These are phyloP conservation scores for Arbacia lixula DNA, from an alignment of 53 echinoderm and acorn worm genomes.

Conservation along the genomic window DNA sequence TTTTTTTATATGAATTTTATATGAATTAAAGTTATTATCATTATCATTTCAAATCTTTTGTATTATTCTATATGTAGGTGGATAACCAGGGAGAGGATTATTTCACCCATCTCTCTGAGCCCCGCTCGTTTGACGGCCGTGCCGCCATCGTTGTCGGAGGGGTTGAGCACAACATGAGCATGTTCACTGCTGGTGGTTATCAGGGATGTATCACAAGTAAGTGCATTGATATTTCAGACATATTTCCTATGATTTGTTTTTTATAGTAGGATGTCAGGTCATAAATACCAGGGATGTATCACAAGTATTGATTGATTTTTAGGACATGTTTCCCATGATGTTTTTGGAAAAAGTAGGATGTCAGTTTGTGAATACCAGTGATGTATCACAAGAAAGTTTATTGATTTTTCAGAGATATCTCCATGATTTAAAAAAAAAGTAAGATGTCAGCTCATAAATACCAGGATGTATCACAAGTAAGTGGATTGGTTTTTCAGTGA, in stretches of 20 bases:
- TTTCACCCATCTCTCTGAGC: conserved; percentile 16
- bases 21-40: not conserved
- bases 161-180: conserved; percentile 63
- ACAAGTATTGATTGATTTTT: too few species aligned
- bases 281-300: too few species aligned
- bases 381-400: too few species aligned
- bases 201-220: conserved; percentile 77
- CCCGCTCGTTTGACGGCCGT: conserved; percentile 55
- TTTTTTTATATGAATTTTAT: not conserved
- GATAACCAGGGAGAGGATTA: conserved; percentile 56
- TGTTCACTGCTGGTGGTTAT: conserved; percentile 55
- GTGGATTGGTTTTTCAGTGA: too few species aligned
- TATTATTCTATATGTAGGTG: conserved; percentile 1
- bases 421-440: too few species aligned
- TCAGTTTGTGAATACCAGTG: not conserved
- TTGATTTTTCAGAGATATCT: too few species aligned
- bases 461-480: too few species aligned
- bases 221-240: too few species aligned
- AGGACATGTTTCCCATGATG: not conserved
- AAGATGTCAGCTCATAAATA: too few species aligned
- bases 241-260: too few species aligned
- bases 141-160: conserved; percentile 70
- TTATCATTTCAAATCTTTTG: not conserved
- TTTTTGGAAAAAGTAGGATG: not conserved
- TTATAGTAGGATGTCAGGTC: too few species aligned